A percentile compares a stretch with the other conserved stretches of the same genome.
phyloP scores from a whole-genome alignment of 2,113 vertebrate genomes.

The Sceloporus tristichus region DNA sequence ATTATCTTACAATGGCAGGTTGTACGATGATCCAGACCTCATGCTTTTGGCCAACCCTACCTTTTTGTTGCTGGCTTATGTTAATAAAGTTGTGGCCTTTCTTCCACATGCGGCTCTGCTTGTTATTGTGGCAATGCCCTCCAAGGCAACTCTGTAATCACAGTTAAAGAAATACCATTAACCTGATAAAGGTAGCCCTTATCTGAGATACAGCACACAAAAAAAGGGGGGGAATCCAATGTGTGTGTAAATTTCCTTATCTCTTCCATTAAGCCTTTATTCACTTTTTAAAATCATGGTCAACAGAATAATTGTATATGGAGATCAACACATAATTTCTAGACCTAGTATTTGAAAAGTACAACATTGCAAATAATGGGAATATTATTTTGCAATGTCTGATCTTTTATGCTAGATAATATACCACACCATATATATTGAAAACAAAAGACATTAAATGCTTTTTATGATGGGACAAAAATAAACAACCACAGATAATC shows the following conservation, averaged over 20 bases:
- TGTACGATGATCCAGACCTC: too few species aligned
- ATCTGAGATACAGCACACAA: neutral
- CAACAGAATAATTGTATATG: neutral
- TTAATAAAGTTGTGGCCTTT: too few species aligned
- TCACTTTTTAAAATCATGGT: neutral
- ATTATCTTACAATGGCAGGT: too few species aligned
- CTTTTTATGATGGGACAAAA: neutral
- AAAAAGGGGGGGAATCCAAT: neutral
- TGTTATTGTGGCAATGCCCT: too few species aligned
- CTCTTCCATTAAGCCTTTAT: neutral
- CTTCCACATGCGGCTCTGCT: too few species aligned
- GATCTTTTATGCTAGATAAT: neutral
- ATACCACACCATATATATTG: neutral
- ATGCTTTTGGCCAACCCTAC: too few species aligned
- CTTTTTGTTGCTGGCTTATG: too few species aligned
- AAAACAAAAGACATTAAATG: neutral
- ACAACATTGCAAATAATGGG: neutral
- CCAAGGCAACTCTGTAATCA: neutral
- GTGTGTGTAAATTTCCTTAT: constrained; percentile 5
- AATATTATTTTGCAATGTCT: neutral
- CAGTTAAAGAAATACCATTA: neutral
- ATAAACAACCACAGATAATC: neutral
- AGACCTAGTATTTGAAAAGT: neutral
- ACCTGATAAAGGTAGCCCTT: neutral
- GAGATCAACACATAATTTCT: neutral